phyloP scores from a whole-genome alignment of 2,888 invertebrate genomes.

The Plagiodera versicolora region DNA sequence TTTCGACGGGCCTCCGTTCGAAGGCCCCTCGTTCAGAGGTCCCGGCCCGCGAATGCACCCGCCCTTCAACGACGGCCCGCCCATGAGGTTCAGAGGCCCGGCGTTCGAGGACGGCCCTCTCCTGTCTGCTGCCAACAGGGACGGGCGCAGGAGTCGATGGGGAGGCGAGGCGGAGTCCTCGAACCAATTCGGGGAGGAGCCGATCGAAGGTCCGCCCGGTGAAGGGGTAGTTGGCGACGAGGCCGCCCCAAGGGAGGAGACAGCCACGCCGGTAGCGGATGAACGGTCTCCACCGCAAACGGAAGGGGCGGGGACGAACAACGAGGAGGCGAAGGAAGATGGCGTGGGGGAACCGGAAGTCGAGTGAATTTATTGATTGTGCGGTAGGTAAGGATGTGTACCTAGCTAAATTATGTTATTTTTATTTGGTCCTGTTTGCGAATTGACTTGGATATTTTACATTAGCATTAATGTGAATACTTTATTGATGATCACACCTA shows the following conservation, averaged over 20 bases:
- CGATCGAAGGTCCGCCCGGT: background rate
- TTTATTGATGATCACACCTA: no score
- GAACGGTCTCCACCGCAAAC: slow-evolving; percentile 18
- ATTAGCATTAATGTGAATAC: no score
- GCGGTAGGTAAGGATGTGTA: slow-evolving; percentile 17
- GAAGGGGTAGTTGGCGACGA: slow-evolving; percentile 21
- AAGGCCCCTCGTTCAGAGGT: slow-evolving; percentile 42
- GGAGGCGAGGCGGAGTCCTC: slow-evolving; percentile 15
- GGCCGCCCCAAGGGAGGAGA: slow-evolving; percentile 33
- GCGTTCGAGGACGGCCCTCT: slow-evolving; percentile 31
- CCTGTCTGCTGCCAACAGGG: slow-evolving; percentile 7
- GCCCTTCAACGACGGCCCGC: slow-evolving; percentile 19
- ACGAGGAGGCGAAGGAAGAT: background rate
- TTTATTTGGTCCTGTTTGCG: background rate
- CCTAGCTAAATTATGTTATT: slow-evolving; percentile 14
- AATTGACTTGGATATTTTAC: background rate
- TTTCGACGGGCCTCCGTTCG: slow-evolving; percentile 42
- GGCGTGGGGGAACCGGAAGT: background rate
- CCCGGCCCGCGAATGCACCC: slow-evolving; percentile 24
- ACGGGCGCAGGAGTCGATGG: slow-evolving; percentile 1
- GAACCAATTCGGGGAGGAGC: slow-evolving; percentile 3
- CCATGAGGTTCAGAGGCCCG: slow-evolving; percentile 31
- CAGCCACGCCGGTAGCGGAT: slow-evolving; percentile 25
- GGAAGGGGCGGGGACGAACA: slow-evolving; percentile 3
- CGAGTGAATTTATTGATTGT: background rate